These are phyloP conservation scores for Botia kubotai DNA, from an alignment of 2,797 vertebrate species.

Conservation along the genomic window DNA sequence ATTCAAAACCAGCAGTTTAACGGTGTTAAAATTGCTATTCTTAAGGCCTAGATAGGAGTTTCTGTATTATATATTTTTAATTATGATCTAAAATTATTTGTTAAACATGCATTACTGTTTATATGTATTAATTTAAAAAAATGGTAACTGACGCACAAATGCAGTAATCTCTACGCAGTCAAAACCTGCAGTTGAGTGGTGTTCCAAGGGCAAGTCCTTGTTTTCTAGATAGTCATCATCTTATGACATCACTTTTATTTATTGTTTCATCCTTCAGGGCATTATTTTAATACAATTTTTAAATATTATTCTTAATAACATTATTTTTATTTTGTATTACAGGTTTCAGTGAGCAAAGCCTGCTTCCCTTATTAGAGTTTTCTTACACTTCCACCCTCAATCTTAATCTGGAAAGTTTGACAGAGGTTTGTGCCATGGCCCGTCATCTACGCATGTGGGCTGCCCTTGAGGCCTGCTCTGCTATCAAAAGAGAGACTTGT, in stretches of 20 bases:
- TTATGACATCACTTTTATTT: not conserved
- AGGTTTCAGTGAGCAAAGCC: constrained; percentile 81
- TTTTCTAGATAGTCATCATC: constrained; percentile 1
- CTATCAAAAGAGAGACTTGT: constrained; percentile 72
- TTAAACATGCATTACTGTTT: too few species aligned
- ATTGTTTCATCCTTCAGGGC: not conserved
- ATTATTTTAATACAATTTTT: not conserved
- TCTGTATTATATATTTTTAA: too few species aligned
- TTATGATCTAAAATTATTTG: too few species aligned
- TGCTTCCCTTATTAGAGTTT: constrained; percentile 82
- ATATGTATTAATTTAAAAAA: too few species aligned
- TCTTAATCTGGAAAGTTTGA: constrained; percentile 76
- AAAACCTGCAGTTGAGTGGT: not conserved
- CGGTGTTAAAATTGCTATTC: too few species aligned
- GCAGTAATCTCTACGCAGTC: too few species aligned
- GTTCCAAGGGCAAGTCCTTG: not conserved
- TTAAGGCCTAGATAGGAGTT: too few species aligned
- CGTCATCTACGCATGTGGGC: constrained; percentile 85
- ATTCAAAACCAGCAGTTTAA: not conserved
- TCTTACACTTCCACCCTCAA: constrained; percentile 83
- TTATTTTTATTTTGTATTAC: constrained; percentile 34
- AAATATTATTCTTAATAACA: too few species aligned
- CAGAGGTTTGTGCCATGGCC: constrained; percentile 82
- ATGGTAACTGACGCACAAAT: too few species aligned
- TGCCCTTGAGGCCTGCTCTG: constrained; percentile 81